These are phyloP conservation scores for Prionailurus bengalensis DNA, from an alignment of 2,113 vertebrate genomes.

Conservation along the genomic window DNA sequence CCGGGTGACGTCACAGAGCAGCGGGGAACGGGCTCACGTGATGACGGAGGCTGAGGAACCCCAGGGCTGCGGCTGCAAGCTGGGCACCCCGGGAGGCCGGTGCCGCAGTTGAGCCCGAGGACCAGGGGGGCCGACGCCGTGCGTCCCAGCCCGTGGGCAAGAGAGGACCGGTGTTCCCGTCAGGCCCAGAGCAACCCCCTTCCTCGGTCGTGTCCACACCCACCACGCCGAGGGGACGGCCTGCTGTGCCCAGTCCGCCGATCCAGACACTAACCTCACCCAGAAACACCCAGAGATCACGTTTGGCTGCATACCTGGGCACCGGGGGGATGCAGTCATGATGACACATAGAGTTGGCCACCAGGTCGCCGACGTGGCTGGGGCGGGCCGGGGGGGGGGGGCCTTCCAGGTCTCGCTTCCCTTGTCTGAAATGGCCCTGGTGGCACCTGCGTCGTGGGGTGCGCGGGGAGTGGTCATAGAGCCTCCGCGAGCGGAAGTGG, in stretches of 20 bases:
- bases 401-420: neutral
- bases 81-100: neutral
- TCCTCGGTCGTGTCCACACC: neutral
- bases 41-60: rapidly evolving
- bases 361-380: rapidly evolving
- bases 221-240: rapidly evolving
- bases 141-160: neutral
- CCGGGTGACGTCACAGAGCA: neutral
- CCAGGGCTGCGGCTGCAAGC: neutral
- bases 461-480: rapidly evolving
- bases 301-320: neutral
- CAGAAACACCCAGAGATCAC: neutral
- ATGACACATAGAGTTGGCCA: neutral
- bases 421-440: neutral
- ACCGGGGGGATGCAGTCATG: neutral
- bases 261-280: neutral
- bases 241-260: neutral
- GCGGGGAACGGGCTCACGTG: neutral
- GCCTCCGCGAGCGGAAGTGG: neutral
- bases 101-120: neutral
- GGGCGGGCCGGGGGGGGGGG: no score
- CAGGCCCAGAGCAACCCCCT: neutral
- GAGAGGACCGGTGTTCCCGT: neutral
- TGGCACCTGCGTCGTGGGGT: neutral
- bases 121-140: neutral